A percentile compares a stretch with the other conserved stretches of the same genome.
phyloP scores from a whole-genome alignment of 2,113 vertebrate species.

The Parus major region DNA sequence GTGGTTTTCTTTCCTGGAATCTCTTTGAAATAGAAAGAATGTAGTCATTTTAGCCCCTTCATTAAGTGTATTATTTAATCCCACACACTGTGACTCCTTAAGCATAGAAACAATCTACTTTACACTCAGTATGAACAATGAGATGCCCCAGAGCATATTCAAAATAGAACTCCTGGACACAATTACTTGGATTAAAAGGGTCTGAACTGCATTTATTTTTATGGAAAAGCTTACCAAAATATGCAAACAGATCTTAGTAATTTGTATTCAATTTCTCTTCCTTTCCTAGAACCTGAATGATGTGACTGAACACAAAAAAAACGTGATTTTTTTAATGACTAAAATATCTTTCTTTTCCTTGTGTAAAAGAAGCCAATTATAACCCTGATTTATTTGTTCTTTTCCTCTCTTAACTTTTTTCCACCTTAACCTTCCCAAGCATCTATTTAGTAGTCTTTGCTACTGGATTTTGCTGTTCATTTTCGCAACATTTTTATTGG shows the following conservation, averaged over 20 bases:
- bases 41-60: conserved; percentile 32
- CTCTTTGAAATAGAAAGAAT: conserved; percentile 34
- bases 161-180: conserved; percentile 27
- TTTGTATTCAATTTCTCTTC: background rate
- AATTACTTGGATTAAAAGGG: conserved; percentile 41
- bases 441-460: background rate
- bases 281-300: background rate
- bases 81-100: background rate
- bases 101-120: conserved; percentile 38
- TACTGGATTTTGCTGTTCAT: background rate
- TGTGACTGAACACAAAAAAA: background rate
- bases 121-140: conserved; percentile 37
- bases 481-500: background rate
- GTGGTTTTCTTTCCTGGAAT: conserved; percentile 55
- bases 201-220: conserved; percentile 17
- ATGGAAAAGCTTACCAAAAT: conserved; percentile 13
- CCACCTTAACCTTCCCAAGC: background rate
- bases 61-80: conserved; percentile 52
- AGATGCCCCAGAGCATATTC: conserved; percentile 36
- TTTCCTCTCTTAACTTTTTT: background rate
- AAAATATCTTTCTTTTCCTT: background rate
- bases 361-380: background rate
- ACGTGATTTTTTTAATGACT: background rate
- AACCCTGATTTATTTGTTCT: background rate
- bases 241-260: background rate